These are phyloP conservation scores for Volucella zonaria DNA, from an alignment of 2,888 invertebrate genomes.

Conservation along the genomic window DNA sequence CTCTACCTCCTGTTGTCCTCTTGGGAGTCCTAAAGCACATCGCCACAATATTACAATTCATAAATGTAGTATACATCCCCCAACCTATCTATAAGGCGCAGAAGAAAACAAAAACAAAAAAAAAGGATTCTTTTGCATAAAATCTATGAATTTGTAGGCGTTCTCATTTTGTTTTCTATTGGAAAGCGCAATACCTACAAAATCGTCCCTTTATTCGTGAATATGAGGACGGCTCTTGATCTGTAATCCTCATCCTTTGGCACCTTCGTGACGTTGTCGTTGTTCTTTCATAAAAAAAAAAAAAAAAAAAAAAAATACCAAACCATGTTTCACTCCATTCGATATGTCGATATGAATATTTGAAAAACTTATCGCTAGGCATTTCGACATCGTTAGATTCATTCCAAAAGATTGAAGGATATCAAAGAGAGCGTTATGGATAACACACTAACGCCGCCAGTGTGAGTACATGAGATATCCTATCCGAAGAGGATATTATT, in stretches of 20 bases:
- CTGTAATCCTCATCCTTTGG: background rate
- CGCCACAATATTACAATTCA: slow-evolving; percentile 42
- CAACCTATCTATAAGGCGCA: background rate
- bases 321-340: slow-evolving; percentile 65
- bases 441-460: slow-evolving; percentile 18
- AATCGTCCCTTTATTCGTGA: slow-evolving; percentile 25
- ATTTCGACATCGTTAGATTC: slow-evolving; percentile 68
- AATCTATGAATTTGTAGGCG: slow-evolving; percentile 73
- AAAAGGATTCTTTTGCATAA: slow-evolving; percentile 60
- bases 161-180: slow-evolving; percentile 69
- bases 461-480: background rate
- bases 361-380: slow-evolving; percentile 70
- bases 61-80: slow-evolving; percentile 50
- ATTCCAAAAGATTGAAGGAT: slow-evolving; percentile 68
- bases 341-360: slow-evolving; percentile 68
- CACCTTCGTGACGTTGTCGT: slow-evolving; percentile 5
- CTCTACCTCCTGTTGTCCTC: slow-evolving; percentile 4
- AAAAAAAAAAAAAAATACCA: slow-evolving; percentile 2
- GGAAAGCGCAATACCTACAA: slow-evolving; percentile 62
- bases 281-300: slow-evolving; percentile 14
- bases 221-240: background rate
- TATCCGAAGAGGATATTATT: slow-evolving; percentile 32
- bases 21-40: slow-evolving; percentile 8
- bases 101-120: slow-evolving; percentile 11
- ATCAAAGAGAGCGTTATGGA: slow-evolving; percentile 61